phyloP scores from a whole-genome alignment of 2,888 invertebrate genomes.

The Drosophila siamana region DNA sequence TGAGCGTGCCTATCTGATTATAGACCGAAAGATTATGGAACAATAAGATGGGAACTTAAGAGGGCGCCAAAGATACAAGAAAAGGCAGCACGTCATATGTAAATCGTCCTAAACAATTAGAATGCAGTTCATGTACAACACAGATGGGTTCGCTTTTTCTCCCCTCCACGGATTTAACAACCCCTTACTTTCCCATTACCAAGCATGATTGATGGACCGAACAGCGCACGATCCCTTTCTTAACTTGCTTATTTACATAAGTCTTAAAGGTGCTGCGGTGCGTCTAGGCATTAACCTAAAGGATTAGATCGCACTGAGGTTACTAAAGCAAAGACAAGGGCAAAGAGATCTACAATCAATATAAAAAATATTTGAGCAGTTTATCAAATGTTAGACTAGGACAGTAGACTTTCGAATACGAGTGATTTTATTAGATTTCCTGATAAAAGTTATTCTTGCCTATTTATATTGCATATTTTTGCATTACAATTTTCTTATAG shows the following conservation, averaged over 20 bases:
- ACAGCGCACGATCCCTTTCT: not conserved
- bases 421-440: too few species aligned
- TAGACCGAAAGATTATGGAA: not conserved
- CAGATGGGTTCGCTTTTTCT: not conserved
- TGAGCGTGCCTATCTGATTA: not conserved
- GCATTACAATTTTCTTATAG: too few species aligned
- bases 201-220: not conserved
- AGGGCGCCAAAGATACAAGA: not conserved
- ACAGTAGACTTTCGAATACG: not conserved
- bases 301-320: constrained; percentile 52
- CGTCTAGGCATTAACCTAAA: constrained; percentile 33
- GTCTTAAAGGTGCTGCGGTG: constrained; percentile 31
- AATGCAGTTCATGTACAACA: not conserved
- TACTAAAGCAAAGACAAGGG: constrained; percentile 66
- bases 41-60: not conserved
- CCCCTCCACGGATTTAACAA: not conserved
- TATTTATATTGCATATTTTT: too few species aligned
- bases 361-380: constrained; percentile 44
- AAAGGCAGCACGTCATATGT: not conserved
- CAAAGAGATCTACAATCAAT: constrained; percentile 19
- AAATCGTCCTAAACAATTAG: not conserved
- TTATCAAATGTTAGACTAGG: not conserved
- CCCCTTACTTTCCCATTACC: not conserved
- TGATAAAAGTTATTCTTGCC: too few species aligned
- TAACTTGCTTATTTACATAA: constrained; percentile 60